Evolutionary conservation across 2,888 invertebrate species (phyloP).

Genomic region (Oeneis ivallda): DNA sequence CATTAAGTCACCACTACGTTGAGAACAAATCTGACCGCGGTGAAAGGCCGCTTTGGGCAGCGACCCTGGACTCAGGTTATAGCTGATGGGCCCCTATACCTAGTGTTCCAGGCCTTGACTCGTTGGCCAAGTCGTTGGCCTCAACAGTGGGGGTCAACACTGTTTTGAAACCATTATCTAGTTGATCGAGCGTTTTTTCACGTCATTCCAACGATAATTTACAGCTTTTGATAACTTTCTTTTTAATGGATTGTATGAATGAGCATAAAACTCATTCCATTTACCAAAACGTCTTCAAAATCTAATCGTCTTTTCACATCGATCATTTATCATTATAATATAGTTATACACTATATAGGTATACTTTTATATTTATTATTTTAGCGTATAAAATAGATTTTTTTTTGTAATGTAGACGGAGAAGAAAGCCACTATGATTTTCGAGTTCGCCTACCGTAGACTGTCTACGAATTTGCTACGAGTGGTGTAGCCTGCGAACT

Average conservation of each 20-base stretch:
- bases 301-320: neutral
- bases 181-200: conserved; percentile 1
- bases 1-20: too few species aligned
- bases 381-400: neutral
- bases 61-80: too few species aligned
- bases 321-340: neutral
- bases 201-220: conserved; percentile 1
- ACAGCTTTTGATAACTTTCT: neutral
- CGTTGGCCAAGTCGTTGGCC: too few species aligned
- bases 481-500: neutral
- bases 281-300: neutral
- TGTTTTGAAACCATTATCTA: neutral
- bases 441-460: neutral
- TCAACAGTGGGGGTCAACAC: too few species aligned
- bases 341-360: neutral
- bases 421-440: neutral
- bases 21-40: too few species aligned
- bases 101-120: too few species aligned
- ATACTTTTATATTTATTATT: neutral
- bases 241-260: neutral
- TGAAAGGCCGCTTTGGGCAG: too few species aligned
- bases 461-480: conserved; percentile 5
- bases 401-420: neutral
- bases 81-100: too few species aligned
- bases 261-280: neutral